phyloP scores from a whole-genome alignment of 1,140 invertebrate species.

The Ephestia elutella region DNA sequence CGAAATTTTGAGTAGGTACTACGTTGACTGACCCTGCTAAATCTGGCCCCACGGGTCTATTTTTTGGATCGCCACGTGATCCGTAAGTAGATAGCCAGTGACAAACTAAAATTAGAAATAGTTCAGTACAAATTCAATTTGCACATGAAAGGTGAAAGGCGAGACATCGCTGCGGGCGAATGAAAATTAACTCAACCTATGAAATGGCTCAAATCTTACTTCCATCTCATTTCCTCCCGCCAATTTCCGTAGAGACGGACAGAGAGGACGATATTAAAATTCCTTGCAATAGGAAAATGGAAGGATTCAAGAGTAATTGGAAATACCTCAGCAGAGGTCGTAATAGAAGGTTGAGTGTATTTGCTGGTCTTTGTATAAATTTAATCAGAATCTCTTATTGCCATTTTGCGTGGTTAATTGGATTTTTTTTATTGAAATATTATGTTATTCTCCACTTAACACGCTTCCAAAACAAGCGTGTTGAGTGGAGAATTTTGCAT shows the following conservation, averaged over 20 bases:
- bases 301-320: slow-evolving; percentile 48
- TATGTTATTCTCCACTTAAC: slow-evolving; percentile 4
- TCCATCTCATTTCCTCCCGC: slow-evolving; percentile 8
- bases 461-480: too few species aligned
- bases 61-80: too few species aligned
- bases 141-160: slow-evolving; percentile 30
- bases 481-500: too few species aligned
- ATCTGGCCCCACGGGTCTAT: too few species aligned
- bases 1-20: too few species aligned
- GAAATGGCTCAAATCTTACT: slow-evolving; percentile 28
- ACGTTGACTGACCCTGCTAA: too few species aligned
- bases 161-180: slow-evolving; percentile 32
- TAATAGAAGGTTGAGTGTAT: slow-evolving; percentile 25
- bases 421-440: slow-evolving; percentile 25
- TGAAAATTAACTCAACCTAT: slow-evolving; percentile 40
- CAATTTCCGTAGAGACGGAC: slow-evolving; percentile 12
- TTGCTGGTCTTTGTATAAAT: slow-evolving; percentile 32
- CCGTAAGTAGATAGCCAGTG: too few species aligned
- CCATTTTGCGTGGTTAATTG: slow-evolving; percentile 31
- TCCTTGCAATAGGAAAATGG: slow-evolving; percentile 35
- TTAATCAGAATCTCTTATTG: slow-evolving; percentile 31
- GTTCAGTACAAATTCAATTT: slow-evolving; percentile 35
- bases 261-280: slow-evolving; percentile 37
- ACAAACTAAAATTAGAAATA: slow-evolving; percentile 18
- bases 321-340: slow-evolving; percentile 27